Conservation (phyloP, 2,888 invertebrate genomes). For the Sphaerophoria taeniata region DNA sequence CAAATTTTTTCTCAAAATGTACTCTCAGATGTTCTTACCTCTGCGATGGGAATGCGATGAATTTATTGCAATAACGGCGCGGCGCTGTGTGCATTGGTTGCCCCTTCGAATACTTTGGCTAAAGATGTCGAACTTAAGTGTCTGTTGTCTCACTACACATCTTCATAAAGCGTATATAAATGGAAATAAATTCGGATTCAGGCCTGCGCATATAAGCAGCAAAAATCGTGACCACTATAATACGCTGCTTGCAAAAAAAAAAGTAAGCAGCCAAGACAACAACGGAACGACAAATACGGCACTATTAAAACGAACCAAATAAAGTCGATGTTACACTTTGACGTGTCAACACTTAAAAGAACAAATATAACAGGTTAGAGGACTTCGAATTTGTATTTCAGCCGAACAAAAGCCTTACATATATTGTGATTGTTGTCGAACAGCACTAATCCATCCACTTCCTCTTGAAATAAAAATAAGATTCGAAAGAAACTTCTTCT, state of each 20-base stretch:
- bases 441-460: slow-evolving; percentile 58
- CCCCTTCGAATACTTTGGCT: slow-evolving; percentile 32
- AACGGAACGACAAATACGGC: slow-evolving; percentile 7
- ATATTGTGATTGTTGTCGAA: slow-evolving; percentile 40
- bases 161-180: slow-evolving; percentile 62
- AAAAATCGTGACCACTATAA: slow-evolving; percentile 63
- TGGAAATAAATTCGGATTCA: slow-evolving; percentile 61
- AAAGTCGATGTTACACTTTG: slow-evolving; percentile 53
- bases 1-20: slow-evolving; percentile 25
- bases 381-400: slow-evolving; percentile 36
- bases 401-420: slow-evolving; percentile 38
- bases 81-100: slow-evolving; percentile 53
- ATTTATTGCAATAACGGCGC: slow-evolving; percentile 30
- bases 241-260: slow-evolving; percentile 51
- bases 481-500: slow-evolving; percentile 39
- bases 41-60: slow-evolving; percentile 36
- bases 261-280: slow-evolving; percentile 28
- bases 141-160: slow-evolving; percentile 65
- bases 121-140: slow-evolving; percentile 67
- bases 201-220: slow-evolving; percentile 63
- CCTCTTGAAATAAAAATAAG: slow-evolving; percentile 44
- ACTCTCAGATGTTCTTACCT: slow-evolving; percentile 48
- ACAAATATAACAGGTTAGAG: slow-evolving; percentile 61
- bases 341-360: slow-evolving; percentile 57
- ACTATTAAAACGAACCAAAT: slow-evolving; percentile 44